Evolutionary conservation across 2,888 invertebrate species (phyloP).

Genomic region (Drosophila aldrichi): DNA sequence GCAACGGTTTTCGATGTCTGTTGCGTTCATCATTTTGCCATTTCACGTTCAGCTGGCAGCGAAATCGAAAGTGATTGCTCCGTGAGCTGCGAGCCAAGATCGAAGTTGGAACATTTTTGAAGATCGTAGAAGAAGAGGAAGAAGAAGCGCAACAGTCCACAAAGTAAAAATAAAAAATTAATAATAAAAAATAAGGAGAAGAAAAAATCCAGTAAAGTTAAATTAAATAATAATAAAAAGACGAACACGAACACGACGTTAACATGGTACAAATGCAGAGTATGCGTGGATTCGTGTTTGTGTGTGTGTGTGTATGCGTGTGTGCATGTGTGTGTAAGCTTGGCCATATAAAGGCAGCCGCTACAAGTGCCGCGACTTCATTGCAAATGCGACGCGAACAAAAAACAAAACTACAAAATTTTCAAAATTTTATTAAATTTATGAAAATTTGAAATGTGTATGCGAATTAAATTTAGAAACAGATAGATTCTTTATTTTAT

Average conservation of each 20-base stretch:
- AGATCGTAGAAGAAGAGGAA: conserved; percentile 22
- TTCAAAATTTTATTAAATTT: not conserved
- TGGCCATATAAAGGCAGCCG: conserved; percentile 59
- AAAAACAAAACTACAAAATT: conserved; percentile 31
- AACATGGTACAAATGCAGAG: conserved; percentile 38
- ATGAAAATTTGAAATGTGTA: conserved; percentile 18
- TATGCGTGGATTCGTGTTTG: not conserved
- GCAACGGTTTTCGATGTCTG: conserved; percentile 79
- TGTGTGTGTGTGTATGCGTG: conserved; percentile 3
- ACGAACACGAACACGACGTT: conserved; percentile 3
- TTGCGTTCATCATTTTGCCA: conserved; percentile 84
- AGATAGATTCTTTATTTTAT: not conserved
- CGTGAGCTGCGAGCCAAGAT: conserved; percentile 72
- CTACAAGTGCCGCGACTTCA: conserved; percentile 62
- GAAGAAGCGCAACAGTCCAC: conserved; percentile 3
- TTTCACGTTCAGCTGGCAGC: conserved; percentile 85
- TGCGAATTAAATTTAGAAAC: not conserved
- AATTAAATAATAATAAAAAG: conserved; percentile 6
- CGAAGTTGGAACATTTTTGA: conserved; percentile 36
- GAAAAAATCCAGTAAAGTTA: not conserved
- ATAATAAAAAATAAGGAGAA: not conserved
- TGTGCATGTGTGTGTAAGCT: conserved; percentile 22
- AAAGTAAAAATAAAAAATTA: conserved; percentile 12
- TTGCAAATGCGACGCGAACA: conserved; percentile 50
- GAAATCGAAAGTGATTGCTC: conserved; percentile 84